A percentile compares a stretch with the other conserved stretches of the same genome.
phyloP scores from a whole-genome alignment of 2,113 vertebrate genomes.

The Formicarius rufipectus region DNA sequence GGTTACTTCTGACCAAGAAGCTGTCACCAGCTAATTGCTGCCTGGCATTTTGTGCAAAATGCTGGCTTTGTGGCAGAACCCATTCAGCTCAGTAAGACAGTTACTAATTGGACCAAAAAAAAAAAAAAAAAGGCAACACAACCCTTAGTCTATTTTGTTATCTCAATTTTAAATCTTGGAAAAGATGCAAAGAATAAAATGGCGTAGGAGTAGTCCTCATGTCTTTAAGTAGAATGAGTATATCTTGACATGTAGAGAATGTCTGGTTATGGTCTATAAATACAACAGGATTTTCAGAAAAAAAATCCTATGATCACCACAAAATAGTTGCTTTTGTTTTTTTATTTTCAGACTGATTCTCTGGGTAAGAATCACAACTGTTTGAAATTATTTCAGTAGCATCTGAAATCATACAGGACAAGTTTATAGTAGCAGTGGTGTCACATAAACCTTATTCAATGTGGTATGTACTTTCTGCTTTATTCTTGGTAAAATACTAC shows the following conservation, averaged over 20 bases:
- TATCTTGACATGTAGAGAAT: not conserved
- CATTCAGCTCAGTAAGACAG: not conserved
- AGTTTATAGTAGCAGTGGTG: not conserved
- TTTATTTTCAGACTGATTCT: not conserved
- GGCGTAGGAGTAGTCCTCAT: rapidly evolving
- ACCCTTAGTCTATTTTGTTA: not conserved
- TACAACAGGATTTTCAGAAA: not conserved
- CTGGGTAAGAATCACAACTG: not conserved
- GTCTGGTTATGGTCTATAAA: not conserved
- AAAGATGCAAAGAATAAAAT: not conserved
- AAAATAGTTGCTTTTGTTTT: not conserved
- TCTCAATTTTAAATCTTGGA: not conserved
- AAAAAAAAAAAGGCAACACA: rapidly evolving
- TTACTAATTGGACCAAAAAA: not conserved
- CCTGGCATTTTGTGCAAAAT: not conserved
- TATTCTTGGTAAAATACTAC: not conserved
- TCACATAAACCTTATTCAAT: not conserved
- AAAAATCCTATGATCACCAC: not conserved
- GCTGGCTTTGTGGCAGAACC: not conserved
- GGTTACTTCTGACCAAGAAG: not conserved
- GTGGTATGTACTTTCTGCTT: rapidly evolving
- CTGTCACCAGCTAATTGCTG: not conserved
- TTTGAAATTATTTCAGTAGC: not conserved
- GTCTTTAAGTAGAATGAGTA: not conserved
- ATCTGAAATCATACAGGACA: not conserved